Percentiles rank a stretch among this genome's conserved stretches.
phyloP scores from a whole-genome alignment of 1,140 invertebrate genomes.

The Lordiphosa collinella region DNA sequence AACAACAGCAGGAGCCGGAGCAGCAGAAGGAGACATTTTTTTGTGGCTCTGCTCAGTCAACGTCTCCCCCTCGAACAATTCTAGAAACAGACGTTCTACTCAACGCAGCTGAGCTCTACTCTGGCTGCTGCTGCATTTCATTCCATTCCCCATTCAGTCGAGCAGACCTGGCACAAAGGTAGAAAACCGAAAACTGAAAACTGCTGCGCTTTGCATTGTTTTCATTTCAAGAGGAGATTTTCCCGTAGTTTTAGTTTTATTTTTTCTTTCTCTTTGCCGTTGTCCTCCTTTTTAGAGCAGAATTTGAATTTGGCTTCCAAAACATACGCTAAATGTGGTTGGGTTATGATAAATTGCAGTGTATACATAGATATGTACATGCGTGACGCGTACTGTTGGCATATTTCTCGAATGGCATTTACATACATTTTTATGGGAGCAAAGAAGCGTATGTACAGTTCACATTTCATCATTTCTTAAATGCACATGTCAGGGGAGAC shows the following conservation, averaged over 20 bases:
- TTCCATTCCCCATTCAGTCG: conserved; percentile 31
- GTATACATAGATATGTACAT: conserved; percentile 7
- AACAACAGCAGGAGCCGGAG: conserved; percentile 11
- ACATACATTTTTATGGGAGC: conserved; percentile 16
- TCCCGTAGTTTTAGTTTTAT: conserved; percentile 28
- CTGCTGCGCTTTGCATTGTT: conserved; percentile 69
- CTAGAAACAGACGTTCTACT: conserved; percentile 74
- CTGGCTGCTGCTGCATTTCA: not conserved
- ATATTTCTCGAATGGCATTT: conserved; percentile 47
- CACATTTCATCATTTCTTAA: too few species aligned
- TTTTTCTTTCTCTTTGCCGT: conserved; percentile 6
- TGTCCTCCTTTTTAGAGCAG: conserved; percentile 19
- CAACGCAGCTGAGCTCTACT: conserved; percentile 59
- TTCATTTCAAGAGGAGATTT: conserved; percentile 51
- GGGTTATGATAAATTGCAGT: conserved; percentile 59
- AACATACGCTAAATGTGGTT: conserved; percentile 68
- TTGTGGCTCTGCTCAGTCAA: conserved; percentile 37
- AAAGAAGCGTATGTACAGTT: not conserved
- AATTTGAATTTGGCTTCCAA: conserved; percentile 50
- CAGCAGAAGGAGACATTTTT: conserved; percentile 61
- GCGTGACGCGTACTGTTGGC: conserved; percentile 31
- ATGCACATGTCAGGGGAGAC: not conserved
- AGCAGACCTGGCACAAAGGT: conserved; percentile 55
- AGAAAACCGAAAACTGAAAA: conserved; percentile 62
- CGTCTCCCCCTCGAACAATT: conserved; percentile 46